A percentile compares a stretch with the other conserved stretches of the same genome.
Conservation (phyloP, 53 echinoderm and acorn worm species). For the Luidia sarsii region DNA sequence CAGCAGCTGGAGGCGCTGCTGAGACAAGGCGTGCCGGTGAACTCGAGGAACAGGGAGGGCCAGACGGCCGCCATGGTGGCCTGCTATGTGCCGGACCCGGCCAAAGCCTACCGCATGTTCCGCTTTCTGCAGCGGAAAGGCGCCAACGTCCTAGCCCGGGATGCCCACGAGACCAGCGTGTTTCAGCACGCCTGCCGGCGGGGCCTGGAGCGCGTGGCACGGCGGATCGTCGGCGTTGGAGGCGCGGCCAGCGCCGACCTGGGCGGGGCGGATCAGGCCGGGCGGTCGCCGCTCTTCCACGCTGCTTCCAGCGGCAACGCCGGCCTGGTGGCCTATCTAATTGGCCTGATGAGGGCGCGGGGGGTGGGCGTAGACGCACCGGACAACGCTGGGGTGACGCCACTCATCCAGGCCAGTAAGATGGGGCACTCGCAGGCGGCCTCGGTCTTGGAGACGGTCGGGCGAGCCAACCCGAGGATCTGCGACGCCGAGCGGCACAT, state of each 20-base stretch:
- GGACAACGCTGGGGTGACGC: conserved; percentile 72
- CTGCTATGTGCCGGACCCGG: conserved; percentile 58
- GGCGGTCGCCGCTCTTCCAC: conserved; percentile 72
- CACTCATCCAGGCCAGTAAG: conserved; percentile 73
- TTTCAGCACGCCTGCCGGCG: conserved; percentile 82
- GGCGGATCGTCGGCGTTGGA: conserved; percentile 59
- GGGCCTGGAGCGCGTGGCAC: conserved; percentile 57
- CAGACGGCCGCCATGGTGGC: conserved; percentile 75
- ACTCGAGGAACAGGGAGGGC: conserved; percentile 64
- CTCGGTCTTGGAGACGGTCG: conserved; percentile 56
- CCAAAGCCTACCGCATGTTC: conserved; percentile 84
- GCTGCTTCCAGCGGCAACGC: conserved; percentile 72
- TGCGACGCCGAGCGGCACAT: conserved; percentile 72
- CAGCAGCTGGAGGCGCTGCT: conserved; percentile 75
- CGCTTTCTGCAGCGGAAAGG: conserved; percentile 68
- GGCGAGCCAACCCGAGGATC: conserved; percentile 84
- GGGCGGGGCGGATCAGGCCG: conserved; percentile 58
- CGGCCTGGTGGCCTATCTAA: conserved; percentile 54
- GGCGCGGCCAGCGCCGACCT: conserved; percentile 71
- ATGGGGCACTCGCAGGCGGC: conserved; percentile 63
- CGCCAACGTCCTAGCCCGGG: conserved; percentile 71
- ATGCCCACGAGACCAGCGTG: conserved; percentile 69
- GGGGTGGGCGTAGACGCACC: conserved; percentile 71
- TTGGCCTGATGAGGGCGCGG: conserved; percentile 58
- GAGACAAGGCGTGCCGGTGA: conserved; percentile 66